These are phyloP conservation scores for Ochlodes sylvanus DNA, from an alignment of 2,888 invertebrate genomes.

Conservation along the genomic window DNA sequence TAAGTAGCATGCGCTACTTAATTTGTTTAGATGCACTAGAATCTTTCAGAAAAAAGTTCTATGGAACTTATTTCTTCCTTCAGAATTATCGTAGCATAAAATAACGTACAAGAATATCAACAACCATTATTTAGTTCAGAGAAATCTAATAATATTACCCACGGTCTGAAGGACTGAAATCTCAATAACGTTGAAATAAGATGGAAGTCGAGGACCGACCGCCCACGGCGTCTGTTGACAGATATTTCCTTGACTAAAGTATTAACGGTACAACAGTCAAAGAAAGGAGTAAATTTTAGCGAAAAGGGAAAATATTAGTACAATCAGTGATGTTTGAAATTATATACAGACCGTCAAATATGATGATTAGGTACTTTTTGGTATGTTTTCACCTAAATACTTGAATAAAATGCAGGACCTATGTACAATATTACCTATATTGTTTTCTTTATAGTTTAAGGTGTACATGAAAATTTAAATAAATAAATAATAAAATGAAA, in stretches of 20 bases:
- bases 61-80: no score
- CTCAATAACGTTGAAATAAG: slow-evolving; percentile 24
- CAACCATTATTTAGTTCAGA: neutral
- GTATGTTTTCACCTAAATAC: no score
- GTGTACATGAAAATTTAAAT: no score
- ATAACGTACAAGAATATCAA: neutral
- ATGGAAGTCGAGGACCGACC: slow-evolving; percentile 16
- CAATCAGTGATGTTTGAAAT: neutral
- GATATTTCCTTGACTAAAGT: neutral
- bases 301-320: neutral
- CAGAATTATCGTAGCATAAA: neutral
- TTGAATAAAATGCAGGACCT: no score
- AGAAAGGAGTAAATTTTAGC: neutral
- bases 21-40: no score
- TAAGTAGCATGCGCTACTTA: slow-evolving; percentile 76
- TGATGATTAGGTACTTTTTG: no score
- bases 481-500: no score
- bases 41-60: no score
- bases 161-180: slow-evolving; percentile 16
- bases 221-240: slow-evolving; percentile 16
- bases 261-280: slow-evolving; percentile 4
- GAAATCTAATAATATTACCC: slow-evolving; percentile 26
- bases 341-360: no score
- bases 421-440: no score
- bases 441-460: no score